A percentile compares a stretch with the other conserved stretches of the same genome.
Evolutionary conservation across 2,797 vertebrate species (phyloP).

Genomic region (Rhabdophis nuchalis): DNA sequence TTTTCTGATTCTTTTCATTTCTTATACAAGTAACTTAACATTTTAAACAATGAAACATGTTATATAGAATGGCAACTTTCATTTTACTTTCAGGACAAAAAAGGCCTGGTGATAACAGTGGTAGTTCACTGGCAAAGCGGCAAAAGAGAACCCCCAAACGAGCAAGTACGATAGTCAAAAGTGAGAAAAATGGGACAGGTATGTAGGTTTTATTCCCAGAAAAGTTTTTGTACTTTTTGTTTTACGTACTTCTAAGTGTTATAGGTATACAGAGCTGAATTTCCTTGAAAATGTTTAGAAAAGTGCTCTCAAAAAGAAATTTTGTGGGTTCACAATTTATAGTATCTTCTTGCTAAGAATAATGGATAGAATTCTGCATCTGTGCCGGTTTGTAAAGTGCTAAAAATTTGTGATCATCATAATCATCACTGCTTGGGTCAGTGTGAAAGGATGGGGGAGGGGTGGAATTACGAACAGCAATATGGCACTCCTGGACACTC

Average conservation of each 20-base stretch:
- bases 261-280: background rate
- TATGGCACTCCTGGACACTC: background rate
- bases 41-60: background rate
- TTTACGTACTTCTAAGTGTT: background rate
- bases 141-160: conserved; percentile 93
- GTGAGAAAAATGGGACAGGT: conserved; percentile 94
- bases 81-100: conserved; percentile 81
- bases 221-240: background rate
- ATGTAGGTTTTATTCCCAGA: conserved; percentile 7
- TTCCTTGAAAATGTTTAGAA: background rate
- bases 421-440: background rate
- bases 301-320: background rate
- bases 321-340: background rate
- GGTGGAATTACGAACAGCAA: background rate
- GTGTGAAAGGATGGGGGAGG: background rate
- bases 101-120: conserved; percentile 79
- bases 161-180: conserved; percentile 75
- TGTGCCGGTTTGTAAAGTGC: background rate
- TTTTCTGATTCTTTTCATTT: background rate
- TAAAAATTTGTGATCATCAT: background rate
- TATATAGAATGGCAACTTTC: background rate
- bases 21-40: background rate
- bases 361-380: background rate
- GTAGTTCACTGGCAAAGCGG: conserved; percentile 84
- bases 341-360: background rate